phyloP scores from a whole-genome alignment of 2,888 invertebrate species.

The Hetaerina titia region DNA sequence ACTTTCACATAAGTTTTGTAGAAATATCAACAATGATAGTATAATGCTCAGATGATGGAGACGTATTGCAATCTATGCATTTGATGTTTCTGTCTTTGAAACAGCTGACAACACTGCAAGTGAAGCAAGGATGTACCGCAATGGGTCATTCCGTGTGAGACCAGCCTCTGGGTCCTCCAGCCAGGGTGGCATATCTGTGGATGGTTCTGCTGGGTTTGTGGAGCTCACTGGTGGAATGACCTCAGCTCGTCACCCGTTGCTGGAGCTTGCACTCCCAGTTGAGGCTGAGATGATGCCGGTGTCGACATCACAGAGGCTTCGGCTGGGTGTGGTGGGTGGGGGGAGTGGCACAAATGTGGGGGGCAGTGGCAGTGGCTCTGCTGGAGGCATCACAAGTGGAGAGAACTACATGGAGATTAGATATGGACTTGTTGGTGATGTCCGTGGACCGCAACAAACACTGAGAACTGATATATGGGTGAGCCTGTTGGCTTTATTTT shows the following conservation, averaged over 20 bases:
- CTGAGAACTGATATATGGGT: slow-evolving; percentile 81
- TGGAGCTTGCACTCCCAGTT: slow-evolving; percentile 90
- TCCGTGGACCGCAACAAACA: slow-evolving; percentile 88
- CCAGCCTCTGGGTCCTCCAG: slow-evolving; percentile 82
- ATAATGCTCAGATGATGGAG: background rate
- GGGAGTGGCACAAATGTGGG: slow-evolving; percentile 77
- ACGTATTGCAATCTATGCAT: background rate
- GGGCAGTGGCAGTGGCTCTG: slow-evolving; percentile 49
- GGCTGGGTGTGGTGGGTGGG: slow-evolving; percentile 89
- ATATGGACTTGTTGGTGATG: slow-evolving; percentile 88
- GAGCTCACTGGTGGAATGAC: slow-evolving; percentile 57
- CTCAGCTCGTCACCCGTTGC: slow-evolving; percentile 85
- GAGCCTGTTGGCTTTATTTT: slow-evolving; percentile 63
- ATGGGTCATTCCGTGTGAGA: slow-evolving; percentile 88
- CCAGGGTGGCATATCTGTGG: slow-evolving; percentile 14
- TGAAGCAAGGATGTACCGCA: slow-evolving; percentile 87
- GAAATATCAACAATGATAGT: background rate
- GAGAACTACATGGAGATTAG: slow-evolving; percentile 88
- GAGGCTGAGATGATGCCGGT: slow-evolving; percentile 95
- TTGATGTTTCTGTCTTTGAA: background rate
- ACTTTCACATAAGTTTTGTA: background rate
- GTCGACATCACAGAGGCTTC: slow-evolving; percentile 91
- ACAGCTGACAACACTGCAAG: slow-evolving; percentile 81
- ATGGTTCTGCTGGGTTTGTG: slow-evolving; percentile 57
- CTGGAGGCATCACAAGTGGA: slow-evolving; percentile 54